Evolutionary conservation across 2,113 vertebrate species (phyloP), one percentile per base, ranked within the genome.

Genomic region (Eudyptes chrysolophus): DNA sequence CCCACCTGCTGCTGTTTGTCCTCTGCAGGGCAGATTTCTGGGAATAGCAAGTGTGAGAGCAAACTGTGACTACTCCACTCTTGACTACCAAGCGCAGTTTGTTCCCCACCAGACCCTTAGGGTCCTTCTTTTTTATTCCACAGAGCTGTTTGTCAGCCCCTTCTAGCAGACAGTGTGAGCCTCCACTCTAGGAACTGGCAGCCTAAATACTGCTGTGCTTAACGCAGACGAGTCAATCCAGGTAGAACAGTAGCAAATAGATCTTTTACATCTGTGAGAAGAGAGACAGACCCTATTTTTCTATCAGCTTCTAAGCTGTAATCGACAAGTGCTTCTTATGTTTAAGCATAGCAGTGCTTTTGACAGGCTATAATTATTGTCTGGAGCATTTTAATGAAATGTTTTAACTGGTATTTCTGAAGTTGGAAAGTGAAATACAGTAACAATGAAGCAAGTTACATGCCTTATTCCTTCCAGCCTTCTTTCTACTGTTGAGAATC

Each of bases 1-100:
- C 60, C 68, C 89, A 96, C 60, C 89, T 94, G 94, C 89, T 96
- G 89, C 84, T 83, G 82, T 85, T 90, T 90, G 66, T 94, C 79
- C 72, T 86, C 42, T 75, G 51, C 69, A 51, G 69, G 49, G 46
- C 54, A 90, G 49, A 89, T 69, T 85, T 87, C 91, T 94, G 82
- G 40, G 58, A 96, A 87, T 18, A 75, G 79, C 69, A 68, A 54
- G 36, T 2, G 4, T 55, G 55, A 61, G 65, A 79, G 51, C 57
- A 85, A 88, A 80, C 62, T 49, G 17, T 51, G 52, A 89, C 36
- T 62, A 6, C 58, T 91, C 61, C 1, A 2, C 71, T 92, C 49
- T 51, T 61, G 54, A 40, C 22, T 79, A 65, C 55, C 76, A 38
- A 46, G 51, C 0, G 0, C 46, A 20, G 18, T 40, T 74, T 61